phyloP scores from a whole-genome alignment of 2,113 vertebrate species.

The Thymallus thymallus region DNA sequence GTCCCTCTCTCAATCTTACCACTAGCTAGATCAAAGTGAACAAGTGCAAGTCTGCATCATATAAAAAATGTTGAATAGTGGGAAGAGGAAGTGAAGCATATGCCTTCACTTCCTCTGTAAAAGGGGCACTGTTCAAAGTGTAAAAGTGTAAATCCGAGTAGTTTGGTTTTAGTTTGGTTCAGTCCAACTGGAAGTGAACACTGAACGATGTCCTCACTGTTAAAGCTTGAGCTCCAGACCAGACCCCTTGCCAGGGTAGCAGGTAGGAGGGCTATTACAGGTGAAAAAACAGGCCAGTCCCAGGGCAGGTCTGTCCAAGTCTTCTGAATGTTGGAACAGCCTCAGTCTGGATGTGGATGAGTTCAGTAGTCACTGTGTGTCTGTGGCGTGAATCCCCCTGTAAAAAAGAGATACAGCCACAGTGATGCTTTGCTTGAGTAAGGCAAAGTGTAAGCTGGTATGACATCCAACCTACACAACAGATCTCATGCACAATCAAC shows the following conservation, averaged over 20 bases:
- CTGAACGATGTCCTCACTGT: not conserved
- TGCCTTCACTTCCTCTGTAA: too few relatives aligned
- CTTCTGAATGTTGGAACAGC: conserved; percentile 7
- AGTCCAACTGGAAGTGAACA: not conserved
- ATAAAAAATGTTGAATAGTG: too few relatives aligned
- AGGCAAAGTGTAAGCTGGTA: not conserved
- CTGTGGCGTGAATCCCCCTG: not conserved
- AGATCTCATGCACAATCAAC: not conserved
- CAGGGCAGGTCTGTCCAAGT: not conserved
- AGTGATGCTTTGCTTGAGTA: not conserved
- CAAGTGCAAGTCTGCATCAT: not conserved
- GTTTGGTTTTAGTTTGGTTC: too few relatives aligned
- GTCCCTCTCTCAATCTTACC: not conserved
- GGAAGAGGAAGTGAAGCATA: not conserved
- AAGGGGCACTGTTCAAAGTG: too few relatives aligned
- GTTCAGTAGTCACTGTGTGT: not conserved
- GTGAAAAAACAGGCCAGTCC: not conserved
- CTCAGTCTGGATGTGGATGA: conserved; percentile 13
- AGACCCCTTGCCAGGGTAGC: not conserved
- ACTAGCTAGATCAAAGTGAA: not conserved
- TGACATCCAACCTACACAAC: not conserved
- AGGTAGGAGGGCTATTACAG: not conserved
- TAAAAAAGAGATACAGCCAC: not conserved
- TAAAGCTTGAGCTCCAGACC: not conserved
- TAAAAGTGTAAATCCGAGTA: too few relatives aligned